Base-by-base conservation (phyloP, 2,888 invertebrate species). In the Antheraea assamensis region DNA sequence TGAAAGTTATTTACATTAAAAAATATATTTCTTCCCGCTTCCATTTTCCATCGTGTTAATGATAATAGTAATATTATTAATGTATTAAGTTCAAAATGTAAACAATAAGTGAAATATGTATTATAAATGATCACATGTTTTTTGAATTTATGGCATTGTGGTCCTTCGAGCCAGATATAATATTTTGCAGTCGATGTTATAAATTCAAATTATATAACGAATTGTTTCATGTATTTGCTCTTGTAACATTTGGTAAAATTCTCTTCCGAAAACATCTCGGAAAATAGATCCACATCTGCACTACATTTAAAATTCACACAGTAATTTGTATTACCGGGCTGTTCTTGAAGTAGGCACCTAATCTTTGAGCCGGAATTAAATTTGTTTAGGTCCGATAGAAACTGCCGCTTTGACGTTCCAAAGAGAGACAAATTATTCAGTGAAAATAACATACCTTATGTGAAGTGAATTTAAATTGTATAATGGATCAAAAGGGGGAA, bases 371-470 rank as follows among this genome's bases (percentile, higher is more conserved):
- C 68, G 27, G 58, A 74, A 75, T 75, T 72, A 58, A 75, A 73
- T 76, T 75, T 76, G 74, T 72, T 76, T 75, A 75, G 76, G 75
- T 70, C 70, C 66, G 61, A 55, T 68, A 70, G 71, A 71, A 73
- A 74, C 68, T 47, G 70, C n/a, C 64, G 21, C 70, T 73, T 73
- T 72, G 64, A 75, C 72, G 27, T 72, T 17, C 64, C 55, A n/a
- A 58, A 58, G 55, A 27, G 52, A 68, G 31, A 24, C 58, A 55
- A 73, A 73, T 70, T 72, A 66, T 66, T 66, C 27, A 64, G 49
- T 68, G 58, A 58, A 35, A 35, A 71, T 71, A 71, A 58, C 35
- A 30, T 66, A 64, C 49, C 52, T 27, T 21, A 72, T 68, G 72
- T 64, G 31, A 52, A 72, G 49, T 66, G 49, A 72, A 72, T 72